A percentile compares a stretch with the other conserved stretches of the same genome.
These are phyloP conservation scores for Eubucco bourcierii DNA, from an alignment of 2,113 vertebrate species.

Conservation along the genomic window DNA sequence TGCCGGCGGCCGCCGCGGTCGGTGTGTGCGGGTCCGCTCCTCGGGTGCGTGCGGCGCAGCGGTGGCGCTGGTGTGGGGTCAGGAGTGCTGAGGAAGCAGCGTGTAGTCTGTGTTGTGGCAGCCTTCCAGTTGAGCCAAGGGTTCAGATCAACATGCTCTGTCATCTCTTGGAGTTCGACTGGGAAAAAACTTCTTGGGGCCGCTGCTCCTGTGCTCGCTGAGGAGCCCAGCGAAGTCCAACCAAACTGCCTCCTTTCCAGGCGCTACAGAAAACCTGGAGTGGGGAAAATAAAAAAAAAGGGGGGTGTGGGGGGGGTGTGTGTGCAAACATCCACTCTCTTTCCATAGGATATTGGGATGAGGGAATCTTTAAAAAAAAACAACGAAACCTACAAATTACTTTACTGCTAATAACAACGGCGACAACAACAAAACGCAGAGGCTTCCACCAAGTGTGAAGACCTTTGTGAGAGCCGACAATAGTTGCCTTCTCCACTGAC, in stretches of 20 bases:
- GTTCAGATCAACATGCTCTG: rapidly evolving
- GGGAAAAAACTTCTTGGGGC: neutral
- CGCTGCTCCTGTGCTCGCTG: neutral
- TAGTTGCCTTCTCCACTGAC: neutral
- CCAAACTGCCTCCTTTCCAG: too few relatives aligned
- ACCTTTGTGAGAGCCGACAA: neutral
- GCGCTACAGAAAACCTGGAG: neutral
- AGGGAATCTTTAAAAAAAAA: neutral
- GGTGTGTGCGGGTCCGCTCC: rapidly evolving
- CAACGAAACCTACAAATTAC: neutral
- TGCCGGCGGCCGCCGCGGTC: neutral
- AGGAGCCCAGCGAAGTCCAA: neutral
- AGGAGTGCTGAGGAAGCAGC: rapidly evolving
- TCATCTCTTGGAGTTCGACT: neutral
- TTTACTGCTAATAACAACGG: neutral
- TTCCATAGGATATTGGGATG: neutral
- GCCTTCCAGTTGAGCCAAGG: rapidly evolving
- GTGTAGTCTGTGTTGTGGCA: neutral
- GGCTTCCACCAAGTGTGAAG: neutral
- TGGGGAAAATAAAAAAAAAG: neutral
- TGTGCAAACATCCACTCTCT: neutral
- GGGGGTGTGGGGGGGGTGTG: neutral
- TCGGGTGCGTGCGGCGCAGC: rapidly evolving
- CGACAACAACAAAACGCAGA: neutral
- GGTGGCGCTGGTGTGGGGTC: neutral